A percentile compares a stretch with the other conserved stretches of the same genome.
phyloP scores from a whole-genome alignment of 2,113 vertebrate genomes.

The Pardalotus punctatus region DNA sequence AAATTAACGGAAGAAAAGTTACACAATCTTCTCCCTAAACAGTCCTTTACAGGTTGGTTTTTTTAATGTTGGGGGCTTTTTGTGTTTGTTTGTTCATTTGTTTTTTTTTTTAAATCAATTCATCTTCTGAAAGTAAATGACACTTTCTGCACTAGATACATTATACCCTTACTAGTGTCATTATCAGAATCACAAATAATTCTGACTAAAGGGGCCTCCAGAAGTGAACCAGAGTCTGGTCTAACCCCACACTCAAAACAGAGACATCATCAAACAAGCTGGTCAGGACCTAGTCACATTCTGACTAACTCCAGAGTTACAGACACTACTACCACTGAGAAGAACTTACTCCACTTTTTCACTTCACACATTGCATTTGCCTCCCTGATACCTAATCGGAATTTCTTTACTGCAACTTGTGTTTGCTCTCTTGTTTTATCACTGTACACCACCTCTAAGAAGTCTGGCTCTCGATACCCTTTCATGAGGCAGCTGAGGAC shows the following conservation, averaged over 20 bases:
- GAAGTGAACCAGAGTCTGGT: not conserved
- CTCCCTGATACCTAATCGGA: not conserved
- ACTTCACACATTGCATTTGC: not conserved
- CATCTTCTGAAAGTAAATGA: not conserved
- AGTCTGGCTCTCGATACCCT: not conserved
- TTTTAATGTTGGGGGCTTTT: accelerated
- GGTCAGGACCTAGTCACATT: not conserved
- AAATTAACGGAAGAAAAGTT: not conserved
- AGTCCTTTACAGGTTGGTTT: not conserved
- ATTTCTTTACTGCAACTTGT: not conserved
- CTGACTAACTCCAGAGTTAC: not conserved
- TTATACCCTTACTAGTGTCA: not conserved
- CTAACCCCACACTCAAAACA: not conserved
- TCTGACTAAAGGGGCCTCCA: not conserved
- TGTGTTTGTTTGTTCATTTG: not conserved
- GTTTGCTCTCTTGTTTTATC: not conserved
- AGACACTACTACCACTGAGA: not conserved
- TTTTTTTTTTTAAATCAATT: not conserved
- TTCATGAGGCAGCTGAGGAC: not conserved
- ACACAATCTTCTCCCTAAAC: not conserved
- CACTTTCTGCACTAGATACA: not conserved
- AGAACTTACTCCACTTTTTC: not conserved
- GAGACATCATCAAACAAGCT: not conserved
- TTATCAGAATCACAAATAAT: not conserved
- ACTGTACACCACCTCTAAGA: not conserved